A percentile compares a stretch with the other conserved stretches of the same genome.
These are phyloP conservation scores for Thereva unica DNA, from an alignment of 2,888 invertebrate genomes.

Conservation along the genomic window DNA sequence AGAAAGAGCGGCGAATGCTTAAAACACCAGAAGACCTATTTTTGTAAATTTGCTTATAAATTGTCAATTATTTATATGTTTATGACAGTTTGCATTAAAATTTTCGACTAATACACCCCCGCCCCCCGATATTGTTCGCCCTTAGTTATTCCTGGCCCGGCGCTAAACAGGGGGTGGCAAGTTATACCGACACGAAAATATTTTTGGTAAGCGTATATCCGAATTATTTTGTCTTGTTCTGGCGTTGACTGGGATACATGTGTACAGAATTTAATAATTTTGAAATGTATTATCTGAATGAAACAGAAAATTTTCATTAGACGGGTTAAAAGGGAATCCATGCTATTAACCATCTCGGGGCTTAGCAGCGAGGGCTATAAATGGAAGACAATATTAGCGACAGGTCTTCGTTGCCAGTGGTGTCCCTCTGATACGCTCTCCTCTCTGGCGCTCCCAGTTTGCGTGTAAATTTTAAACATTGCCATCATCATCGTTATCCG, in stretches of 20 bases:
- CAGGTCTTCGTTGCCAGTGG: conserved; percentile 10
- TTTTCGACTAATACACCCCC: conserved; percentile 35
- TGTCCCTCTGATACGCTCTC: background rate
- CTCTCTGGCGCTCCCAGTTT: background rate
- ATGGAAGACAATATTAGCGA: conserved; percentile 31
- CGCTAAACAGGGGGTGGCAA: conserved; percentile 19
- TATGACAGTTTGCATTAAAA: conserved; percentile 44
- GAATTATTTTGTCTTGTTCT: conserved; percentile 32
- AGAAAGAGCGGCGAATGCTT: conserved; percentile 3
- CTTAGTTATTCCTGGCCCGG: background rate
- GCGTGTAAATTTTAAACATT: conserved; percentile 30
- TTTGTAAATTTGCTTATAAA: conserved; percentile 45
- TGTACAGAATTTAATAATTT: conserved; percentile 36
- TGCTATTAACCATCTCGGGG: conserved; percentile 30
- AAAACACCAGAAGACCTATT: conserved; percentile 42
- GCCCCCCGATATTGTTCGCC: background rate
- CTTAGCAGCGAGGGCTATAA: conserved; percentile 25
- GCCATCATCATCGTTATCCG: conserved; percentile 30
- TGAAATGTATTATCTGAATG: conserved; percentile 43
- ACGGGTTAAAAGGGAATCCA: conserved; percentile 36
- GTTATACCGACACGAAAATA: conserved; percentile 17
- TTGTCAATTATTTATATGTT: conserved; percentile 45
- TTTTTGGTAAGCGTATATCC: conserved; percentile 31
- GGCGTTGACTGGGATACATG: conserved; percentile 14
- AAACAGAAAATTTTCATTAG: conserved; percentile 43